Conservation (phyloP, 2,113 vertebrate genomes). For the Catagonus wagneri region DNA sequence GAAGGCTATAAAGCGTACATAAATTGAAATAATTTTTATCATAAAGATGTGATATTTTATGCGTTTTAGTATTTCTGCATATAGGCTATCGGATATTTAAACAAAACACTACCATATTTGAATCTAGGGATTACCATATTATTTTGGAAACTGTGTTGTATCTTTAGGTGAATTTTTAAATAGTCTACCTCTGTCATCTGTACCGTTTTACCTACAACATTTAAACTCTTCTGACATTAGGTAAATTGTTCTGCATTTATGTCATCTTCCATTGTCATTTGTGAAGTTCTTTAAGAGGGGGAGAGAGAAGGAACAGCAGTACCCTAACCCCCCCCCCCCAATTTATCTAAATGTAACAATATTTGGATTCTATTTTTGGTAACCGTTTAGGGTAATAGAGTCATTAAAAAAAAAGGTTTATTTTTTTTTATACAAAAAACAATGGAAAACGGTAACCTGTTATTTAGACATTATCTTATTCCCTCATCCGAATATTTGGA, state of each 20-base stretch:
- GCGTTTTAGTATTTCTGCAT: neutral
- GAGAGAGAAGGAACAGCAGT: neutral
- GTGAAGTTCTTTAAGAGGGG: neutral
- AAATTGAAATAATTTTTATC: neutral
- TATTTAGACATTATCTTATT: neutral
- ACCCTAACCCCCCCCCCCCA: accelerated
- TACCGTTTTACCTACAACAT: neutral
- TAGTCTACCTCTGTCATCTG: neutral
- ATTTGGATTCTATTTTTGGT: neutral
- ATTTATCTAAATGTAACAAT: neutral
- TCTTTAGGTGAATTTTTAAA: neutral
- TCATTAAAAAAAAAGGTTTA: slow-evolving; percentile 4
- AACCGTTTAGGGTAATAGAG: neutral
- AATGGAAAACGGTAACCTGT: neutral
- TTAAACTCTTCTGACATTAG: neutral
- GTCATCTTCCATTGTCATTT: neutral
- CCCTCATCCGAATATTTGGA: neutral
- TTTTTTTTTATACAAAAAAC: slow-evolving; percentile 11
- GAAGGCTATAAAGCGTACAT: neutral
- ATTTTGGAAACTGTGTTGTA: neutral
- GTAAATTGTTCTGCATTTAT: neutral
- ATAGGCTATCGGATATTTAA: neutral
- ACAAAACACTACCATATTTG: neutral
- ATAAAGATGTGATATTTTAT: neutral
- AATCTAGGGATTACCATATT: neutral